Evolutionary conservation across 2,888 invertebrate genomes (phyloP).

Genomic region (Hirtodrosophila trivittata): DNA sequence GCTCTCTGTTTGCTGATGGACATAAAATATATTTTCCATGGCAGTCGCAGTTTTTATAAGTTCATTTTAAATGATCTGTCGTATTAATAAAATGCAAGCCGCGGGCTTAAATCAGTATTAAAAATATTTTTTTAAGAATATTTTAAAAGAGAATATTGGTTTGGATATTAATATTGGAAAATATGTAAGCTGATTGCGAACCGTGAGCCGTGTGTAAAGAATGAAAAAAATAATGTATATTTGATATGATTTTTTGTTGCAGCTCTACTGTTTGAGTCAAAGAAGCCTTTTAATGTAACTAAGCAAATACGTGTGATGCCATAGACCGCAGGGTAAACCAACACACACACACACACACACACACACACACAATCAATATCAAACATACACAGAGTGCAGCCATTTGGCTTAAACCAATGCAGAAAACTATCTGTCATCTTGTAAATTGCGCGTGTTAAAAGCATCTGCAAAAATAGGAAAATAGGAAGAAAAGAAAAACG

Average conservation of each 20-base stretch:
- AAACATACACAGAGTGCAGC: not conserved
- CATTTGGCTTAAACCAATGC: slow-evolving; percentile 8
- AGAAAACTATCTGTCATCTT: slow-evolving; percentile 43
- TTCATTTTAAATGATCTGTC: not conserved
- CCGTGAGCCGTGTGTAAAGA: no score
- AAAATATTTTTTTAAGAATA: not conserved
- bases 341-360: slow-evolving; percentile 1
- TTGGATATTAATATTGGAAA: no score
- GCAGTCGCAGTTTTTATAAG: not conserved
- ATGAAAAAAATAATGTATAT: no score
- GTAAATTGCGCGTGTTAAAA: slow-evolving; percentile 35
- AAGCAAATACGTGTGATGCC: no score
- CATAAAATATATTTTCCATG: not conserved
- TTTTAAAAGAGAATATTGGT: not conserved
- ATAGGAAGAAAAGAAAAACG: slow-evolving; percentile 10
- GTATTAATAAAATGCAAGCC: not conserved
- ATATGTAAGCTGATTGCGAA: no score
- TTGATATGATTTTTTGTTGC: no score
- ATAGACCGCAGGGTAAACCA: no score
- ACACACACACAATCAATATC: no score
- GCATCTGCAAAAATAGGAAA: slow-evolving; percentile 14
- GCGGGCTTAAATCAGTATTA: not conserved
- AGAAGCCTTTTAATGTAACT: no score
- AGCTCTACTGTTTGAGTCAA: no score
- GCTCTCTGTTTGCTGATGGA: not conserved